These are phyloP conservation scores for Agrilus planipennis DNA, from an alignment of 1,140 invertebrate species.

Conservation along the genomic window DNA sequence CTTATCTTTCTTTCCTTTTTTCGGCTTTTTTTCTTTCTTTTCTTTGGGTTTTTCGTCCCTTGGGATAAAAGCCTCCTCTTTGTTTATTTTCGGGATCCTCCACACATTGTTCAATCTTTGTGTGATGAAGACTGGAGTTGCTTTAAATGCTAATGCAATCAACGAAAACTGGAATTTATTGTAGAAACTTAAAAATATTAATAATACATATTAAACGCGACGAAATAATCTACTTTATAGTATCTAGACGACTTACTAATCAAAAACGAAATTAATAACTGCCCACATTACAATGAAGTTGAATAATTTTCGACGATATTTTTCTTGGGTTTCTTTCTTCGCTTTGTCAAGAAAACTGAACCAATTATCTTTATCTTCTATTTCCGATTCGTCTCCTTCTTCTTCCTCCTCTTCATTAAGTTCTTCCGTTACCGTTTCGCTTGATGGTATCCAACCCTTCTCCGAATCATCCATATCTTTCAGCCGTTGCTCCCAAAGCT, in stretches of 20 bases:
- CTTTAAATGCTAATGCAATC: slow-evolving; percentile 7
- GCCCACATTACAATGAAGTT: slow-evolving; percentile 8
- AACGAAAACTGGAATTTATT: slow-evolving; percentile 9
- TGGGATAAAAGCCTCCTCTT: slow-evolving; percentile 15
- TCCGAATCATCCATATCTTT: slow-evolving; percentile 8
- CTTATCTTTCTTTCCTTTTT: slow-evolving; percentile 7
- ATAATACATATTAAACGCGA: neutral
- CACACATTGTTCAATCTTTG: slow-evolving; percentile 19
- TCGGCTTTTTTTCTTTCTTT: slow-evolving; percentile 3
- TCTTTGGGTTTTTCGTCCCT: slow-evolving; percentile 14
- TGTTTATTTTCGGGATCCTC: slow-evolving; percentile 19
- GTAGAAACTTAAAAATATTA: slow-evolving; percentile 9
- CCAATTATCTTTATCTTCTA: slow-evolving; percentile 5
- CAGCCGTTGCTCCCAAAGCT: slow-evolving; percentile 6
- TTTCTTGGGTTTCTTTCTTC: neutral
- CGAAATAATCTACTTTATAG: neutral
- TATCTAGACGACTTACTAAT: slow-evolving; percentile 10
- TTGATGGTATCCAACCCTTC: slow-evolving; percentile 3
- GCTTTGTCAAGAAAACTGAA: neutral
- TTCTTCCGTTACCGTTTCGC: neutral
- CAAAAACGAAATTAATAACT: slow-evolving; percentile 10
- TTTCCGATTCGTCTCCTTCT: too few species aligned
- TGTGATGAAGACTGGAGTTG: slow-evolving; percentile 15
- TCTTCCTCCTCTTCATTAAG: neutral
- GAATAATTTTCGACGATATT: neutral